These are phyloP conservation scores for Rhabdomys pumilio DNA, from an alignment of 2,797 vertebrate genomes.

Conservation along the genomic window DNA sequence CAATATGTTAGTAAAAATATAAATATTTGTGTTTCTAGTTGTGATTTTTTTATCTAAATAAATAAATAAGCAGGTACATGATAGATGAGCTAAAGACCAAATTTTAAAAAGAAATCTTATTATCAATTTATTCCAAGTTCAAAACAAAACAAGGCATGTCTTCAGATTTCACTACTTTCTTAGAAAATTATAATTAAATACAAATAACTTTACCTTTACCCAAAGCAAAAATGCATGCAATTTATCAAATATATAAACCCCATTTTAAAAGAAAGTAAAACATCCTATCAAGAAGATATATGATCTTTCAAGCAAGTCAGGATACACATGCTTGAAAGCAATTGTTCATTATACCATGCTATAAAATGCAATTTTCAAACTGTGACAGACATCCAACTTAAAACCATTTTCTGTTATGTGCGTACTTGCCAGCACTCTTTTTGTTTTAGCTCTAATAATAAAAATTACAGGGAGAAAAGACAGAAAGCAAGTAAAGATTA, in stretches of 20 bases:
- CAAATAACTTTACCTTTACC: slow-evolving; percentile 17
- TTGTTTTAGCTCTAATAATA: slow-evolving; percentile 49
- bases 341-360: slow-evolving; percentile 30
- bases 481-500: slow-evolving; percentile 66
- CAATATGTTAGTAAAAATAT: slow-evolving; percentile 18
- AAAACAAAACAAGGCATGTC: slow-evolving; percentile 8
- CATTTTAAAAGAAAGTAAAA: slow-evolving; percentile 63
- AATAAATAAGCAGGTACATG: background rate
- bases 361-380: slow-evolving; percentile 58
- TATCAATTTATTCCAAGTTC: background rate
- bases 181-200: slow-evolving; percentile 62
- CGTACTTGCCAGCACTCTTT: slow-evolving; percentile 3
- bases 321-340: slow-evolving; percentile 56
- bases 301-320: slow-evolving; percentile 56
- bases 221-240: background rate
- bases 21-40: background rate
- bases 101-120: background rate
- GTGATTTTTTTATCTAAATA: background rate
- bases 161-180: slow-evolving; percentile 49
- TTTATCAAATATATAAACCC: background rate
- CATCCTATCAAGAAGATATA: slow-evolving; percentile 57
- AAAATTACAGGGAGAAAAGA: slow-evolving; percentile 74
- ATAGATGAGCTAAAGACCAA: slow-evolving; percentile 12
- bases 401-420: slow-evolving; percentile 20
- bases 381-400: slow-evolving; percentile 34